Conservation (phyloP, 1,140 invertebrate species). For the Tribolium madens region DNA sequence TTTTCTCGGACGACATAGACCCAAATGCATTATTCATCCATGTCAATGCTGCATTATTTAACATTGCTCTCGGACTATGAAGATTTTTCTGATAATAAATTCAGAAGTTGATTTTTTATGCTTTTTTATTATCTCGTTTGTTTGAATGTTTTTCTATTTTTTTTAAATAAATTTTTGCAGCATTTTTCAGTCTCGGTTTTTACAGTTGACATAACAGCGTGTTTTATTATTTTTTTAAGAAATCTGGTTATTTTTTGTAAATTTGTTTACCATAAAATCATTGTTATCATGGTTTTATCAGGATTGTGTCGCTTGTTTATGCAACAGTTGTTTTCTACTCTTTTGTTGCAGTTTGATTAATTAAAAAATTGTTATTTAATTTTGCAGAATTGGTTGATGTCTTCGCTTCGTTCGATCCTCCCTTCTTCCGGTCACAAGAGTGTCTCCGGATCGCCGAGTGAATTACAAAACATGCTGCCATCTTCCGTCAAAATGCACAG, state of each 20-base stretch:
- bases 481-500: constrained; percentile 55
- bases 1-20: constrained; percentile 11
- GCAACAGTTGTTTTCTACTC: too few relatives aligned
- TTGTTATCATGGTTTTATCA: too few relatives aligned
- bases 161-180: too few relatives aligned
- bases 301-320: too few relatives aligned
- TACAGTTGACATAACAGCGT: too few relatives aligned
- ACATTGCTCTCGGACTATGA: neutral
- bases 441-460: constrained; percentile 60
- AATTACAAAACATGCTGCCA: constrained; percentile 68
- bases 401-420: constrained; percentile 40
- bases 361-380: too few relatives aligned
- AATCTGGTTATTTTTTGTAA: too few relatives aligned
- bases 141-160: too few relatives aligned
- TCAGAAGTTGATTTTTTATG: neutral
- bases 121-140: neutral
- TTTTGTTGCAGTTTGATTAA: too few relatives aligned
- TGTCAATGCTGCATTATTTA: constrained; percentile 13
- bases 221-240: too few relatives aligned
- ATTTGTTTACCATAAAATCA: too few relatives aligned
- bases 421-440: constrained; percentile 36
- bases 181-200: too few relatives aligned
- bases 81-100: neutral
- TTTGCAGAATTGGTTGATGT: constrained; percentile 49
- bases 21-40: constrained; percentile 35